phyloP scores from a whole-genome alignment of 1,140 invertebrate species.

The Hermatobates lingyangjiaoensis region DNA sequence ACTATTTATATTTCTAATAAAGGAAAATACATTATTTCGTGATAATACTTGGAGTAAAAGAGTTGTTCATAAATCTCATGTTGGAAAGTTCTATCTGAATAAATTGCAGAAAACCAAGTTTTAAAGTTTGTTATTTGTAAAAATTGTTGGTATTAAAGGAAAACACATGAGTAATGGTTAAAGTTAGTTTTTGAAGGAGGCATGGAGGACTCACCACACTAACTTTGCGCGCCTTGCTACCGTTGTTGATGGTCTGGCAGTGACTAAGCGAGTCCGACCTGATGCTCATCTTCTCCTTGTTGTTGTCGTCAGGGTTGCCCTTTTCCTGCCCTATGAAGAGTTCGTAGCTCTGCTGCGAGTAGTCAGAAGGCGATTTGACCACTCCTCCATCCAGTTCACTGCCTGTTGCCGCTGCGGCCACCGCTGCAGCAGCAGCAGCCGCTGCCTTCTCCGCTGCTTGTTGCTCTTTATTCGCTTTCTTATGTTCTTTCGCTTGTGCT shows the following conservation, averaged over 20 bases:
- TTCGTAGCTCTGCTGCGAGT: conserved; percentile 77
- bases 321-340: conserved; percentile 71
- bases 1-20: too few species aligned
- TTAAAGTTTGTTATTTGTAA: background rate
- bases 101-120: background rate
- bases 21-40: too few species aligned
- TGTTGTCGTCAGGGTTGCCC: conserved; percentile 65
- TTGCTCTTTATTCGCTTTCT: conserved; percentile 28
- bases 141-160: conserved; percentile 2
- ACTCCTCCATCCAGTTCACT: conserved; percentile 32
- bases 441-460: conserved; percentile 24
- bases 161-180: background rate
- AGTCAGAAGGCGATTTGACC: conserved; percentile 70
- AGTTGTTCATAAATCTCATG: too few species aligned
- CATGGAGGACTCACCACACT: conserved; percentile 54
- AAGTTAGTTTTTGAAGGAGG: background rate
- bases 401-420: conserved; percentile 25
- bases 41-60: too few species aligned
- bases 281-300: conserved; percentile 76
- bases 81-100: too few species aligned
- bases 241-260: conserved; percentile 32
- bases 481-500: conserved; percentile 48
- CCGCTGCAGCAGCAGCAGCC: conserved; percentile 27
- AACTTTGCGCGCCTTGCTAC: conserved; percentile 65
- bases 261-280: conserved; percentile 74